A percentile compares a stretch with the other conserved stretches of the same genome.
Conservation (phyloP, 2,888 invertebrate genomes). For the Leptinotarsa rubiginosa region DNA sequence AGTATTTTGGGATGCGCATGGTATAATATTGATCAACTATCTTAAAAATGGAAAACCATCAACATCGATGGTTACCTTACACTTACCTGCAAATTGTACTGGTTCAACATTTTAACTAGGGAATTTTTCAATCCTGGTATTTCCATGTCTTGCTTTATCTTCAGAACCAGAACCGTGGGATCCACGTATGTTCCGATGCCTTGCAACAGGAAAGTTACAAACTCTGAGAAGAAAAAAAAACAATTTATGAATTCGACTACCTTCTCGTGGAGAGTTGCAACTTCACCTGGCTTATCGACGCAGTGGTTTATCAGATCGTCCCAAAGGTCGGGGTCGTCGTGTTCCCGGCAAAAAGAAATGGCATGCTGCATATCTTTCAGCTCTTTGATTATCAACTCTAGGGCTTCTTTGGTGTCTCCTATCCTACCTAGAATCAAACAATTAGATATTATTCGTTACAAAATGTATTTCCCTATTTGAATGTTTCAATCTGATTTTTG, state of each 20-base stretch:
- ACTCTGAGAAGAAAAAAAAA: slow-evolving; percentile 66
- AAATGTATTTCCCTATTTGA: too few relatives aligned
- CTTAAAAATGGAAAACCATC: too few relatives aligned
- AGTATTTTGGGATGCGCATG: too few relatives aligned
- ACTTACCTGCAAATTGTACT: slow-evolving; percentile 88
- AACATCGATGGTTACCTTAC: not conserved
- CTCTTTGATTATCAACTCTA: slow-evolving; percentile 87
- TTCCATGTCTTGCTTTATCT: slow-evolving; percentile 85
- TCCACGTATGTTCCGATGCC: slow-evolving; percentile 89
- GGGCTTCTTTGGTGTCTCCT: slow-evolving; percentile 74
- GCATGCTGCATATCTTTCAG: slow-evolving; percentile 92
- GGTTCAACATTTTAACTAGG: slow-evolving; percentile 93
- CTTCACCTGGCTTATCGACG: slow-evolving; percentile 79
- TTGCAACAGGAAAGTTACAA: slow-evolving; percentile 77
- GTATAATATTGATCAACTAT: too few relatives aligned
- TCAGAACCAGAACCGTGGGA: slow-evolving; percentile 83
- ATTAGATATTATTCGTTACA: not conserved
- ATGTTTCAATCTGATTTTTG: too few relatives aligned
- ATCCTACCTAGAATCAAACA: slow-evolving; percentile 48
- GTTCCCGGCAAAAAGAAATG: slow-evolving; percentile 96
- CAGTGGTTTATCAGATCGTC: slow-evolving; percentile 89
- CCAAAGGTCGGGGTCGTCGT: slow-evolving; percentile 95
- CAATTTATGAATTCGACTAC: not conserved
- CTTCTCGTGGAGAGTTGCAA: not conserved
- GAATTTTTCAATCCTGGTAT: slow-evolving; percentile 92